Percentiles rank a stretch among this genome's conserved stretches.
Conservation (phyloP, 2,888 invertebrate species). For the Ceramica pisi region DNA sequence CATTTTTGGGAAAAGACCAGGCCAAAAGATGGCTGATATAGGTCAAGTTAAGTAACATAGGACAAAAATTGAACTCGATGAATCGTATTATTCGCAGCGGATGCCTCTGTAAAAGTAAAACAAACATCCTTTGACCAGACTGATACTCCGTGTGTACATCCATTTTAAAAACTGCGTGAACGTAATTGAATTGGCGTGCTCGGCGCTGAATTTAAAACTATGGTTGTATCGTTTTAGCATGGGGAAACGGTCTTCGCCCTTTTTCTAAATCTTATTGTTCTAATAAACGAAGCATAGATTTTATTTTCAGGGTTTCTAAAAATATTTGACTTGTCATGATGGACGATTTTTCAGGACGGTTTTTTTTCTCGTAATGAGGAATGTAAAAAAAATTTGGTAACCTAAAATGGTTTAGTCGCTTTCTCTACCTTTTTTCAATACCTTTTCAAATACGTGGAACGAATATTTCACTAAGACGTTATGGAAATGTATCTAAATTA, state of each 20-base stretch:
- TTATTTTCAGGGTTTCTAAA: neutral
- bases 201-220: conserved; percentile 33
- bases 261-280: neutral
- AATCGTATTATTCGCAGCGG: conserved; percentile 1
- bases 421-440: no score
- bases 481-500: conserved; percentile 73
- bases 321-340: neutral
- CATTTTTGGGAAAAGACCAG: no score
- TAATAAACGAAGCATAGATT: neutral
- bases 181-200: conserved; percentile 45
- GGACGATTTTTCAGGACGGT: rapidly evolving
- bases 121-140: conserved; percentile 5
- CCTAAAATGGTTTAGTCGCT: no score
- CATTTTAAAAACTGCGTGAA: conserved; percentile 44
- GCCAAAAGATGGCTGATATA: neutral
- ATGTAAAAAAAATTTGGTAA: neutral
- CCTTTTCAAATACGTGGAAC: conserved; percentile 17
- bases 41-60: neutral
- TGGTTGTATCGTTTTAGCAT: neutral
- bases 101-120: conserved; percentile 26
- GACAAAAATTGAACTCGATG: neutral
- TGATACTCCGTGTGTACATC: conserved; percentile 13
- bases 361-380: neutral
- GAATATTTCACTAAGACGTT: conserved; percentile 41
- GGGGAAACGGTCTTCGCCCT: neutral